Percentiles rank a stretch among this genome's conserved stretches.
phyloP scores from a whole-genome alignment of 2,113 vertebrate genomes.

The Litocranius walleri region DNA sequence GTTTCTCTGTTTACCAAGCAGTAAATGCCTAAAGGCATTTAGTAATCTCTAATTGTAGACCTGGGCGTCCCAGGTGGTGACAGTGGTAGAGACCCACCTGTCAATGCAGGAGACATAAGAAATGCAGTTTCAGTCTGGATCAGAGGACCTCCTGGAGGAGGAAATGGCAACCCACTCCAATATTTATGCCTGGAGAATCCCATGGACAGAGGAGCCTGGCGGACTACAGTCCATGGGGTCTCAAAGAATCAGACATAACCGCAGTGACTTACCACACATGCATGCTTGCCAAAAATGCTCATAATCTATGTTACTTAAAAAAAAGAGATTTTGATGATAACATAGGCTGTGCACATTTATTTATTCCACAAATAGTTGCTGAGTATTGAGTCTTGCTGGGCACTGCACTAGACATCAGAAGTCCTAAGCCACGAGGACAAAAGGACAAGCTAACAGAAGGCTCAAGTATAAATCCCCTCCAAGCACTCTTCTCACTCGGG shows the following conservation, averaged over 20 bases:
- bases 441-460: neutral
- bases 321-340: neutral
- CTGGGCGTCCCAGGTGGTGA: neutral
- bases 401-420: neutral
- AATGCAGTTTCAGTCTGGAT: neutral
- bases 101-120: neutral
- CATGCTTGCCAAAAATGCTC: neutral
- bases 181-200: neutral
- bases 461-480: neutral
- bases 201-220: neutral
- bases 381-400: neutral
- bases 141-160: neutral
- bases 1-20: slow-evolving; percentile 28
- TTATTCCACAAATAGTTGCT: neutral
- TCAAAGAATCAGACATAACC: neutral
- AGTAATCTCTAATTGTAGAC: neutral
- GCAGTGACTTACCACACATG: neutral
- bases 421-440: neutral
- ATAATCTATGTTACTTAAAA: neutral
- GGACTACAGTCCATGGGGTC: neutral
- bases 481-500: neutral
- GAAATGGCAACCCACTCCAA: neutral
- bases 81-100: neutral
- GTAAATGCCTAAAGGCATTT: neutral
- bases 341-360: neutral